Evolutionary conservation across 2,888 invertebrate genomes (phyloP).

Genomic region (Alcis repandata): DNA sequence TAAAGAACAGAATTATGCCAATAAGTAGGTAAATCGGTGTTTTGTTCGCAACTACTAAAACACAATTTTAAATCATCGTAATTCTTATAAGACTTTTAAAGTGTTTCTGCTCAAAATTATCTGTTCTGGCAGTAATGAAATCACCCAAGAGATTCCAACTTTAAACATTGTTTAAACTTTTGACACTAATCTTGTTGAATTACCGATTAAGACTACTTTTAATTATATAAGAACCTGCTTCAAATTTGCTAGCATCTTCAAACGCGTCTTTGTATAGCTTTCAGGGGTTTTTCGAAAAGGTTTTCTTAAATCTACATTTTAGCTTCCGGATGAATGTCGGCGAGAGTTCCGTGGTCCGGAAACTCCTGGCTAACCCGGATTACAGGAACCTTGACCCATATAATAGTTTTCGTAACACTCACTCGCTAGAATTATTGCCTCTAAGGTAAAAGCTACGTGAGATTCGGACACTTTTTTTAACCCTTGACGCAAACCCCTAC

Average conservation of each 20-base stretch:
- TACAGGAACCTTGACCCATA: constrained; percentile 24
- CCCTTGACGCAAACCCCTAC: too few relatives aligned
- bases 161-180: neutral
- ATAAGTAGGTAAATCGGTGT: too few relatives aligned
- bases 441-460: neutral
- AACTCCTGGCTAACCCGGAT: constrained; percentile 18
- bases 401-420: constrained; percentile 5
- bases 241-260: neutral
- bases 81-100: too few relatives aligned
- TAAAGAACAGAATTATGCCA: too few relatives aligned
- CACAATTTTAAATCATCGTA: too few relatives aligned
- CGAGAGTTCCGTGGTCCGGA: constrained; percentile 18
- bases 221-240: neutral
- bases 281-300: neutral
- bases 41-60: too few relatives aligned
- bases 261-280: neutral
- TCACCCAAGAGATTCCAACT: too few relatives aligned
- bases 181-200: neutral
- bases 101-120: too few relatives aligned
- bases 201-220: neutral
- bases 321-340: constrained; percentile 5
- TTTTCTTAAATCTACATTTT: constrained; percentile 15
- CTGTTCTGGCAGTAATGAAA: too few relatives aligned
- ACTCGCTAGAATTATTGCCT: neutral
- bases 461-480: too few relatives aligned